Conservation (phyloP, 2,797 vertebrate species). For the Pseudomugil gertrudae region DNA sequence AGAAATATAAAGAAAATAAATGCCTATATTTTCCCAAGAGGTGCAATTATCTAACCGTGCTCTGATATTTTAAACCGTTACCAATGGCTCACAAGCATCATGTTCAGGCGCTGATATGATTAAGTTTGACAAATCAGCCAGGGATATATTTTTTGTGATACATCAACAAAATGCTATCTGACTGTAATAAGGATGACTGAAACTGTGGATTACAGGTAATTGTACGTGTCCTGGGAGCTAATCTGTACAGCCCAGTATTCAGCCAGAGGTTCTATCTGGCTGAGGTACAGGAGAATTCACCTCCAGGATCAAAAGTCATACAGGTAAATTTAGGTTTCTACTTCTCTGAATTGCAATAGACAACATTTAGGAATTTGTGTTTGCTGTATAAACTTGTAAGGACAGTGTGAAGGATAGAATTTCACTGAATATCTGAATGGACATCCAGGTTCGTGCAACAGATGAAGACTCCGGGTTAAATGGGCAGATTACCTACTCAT, state of each 20-base stretch:
- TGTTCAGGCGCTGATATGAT: constrained; percentile 28
- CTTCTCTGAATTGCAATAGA: background rate
- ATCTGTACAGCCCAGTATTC: constrained; percentile 93
- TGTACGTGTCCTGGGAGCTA: constrained; percentile 87
- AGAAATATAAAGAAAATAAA: background rate
- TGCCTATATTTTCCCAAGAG: background rate
- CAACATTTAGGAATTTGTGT: background rate
- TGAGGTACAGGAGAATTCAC: constrained; percentile 90
- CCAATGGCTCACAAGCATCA: constrained; percentile 2
- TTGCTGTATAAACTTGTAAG: background rate
- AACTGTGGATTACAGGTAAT: constrained; percentile 77
- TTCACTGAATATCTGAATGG: constrained; percentile 11
- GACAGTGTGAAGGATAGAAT: background rate
- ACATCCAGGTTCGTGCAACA: constrained; percentile 82
- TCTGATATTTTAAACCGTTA: constrained; percentile 10
- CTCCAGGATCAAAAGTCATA: constrained; percentile 86
- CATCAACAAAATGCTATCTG: constrained; percentile 26
- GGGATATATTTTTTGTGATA: constrained; percentile 17
- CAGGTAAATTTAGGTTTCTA: constrained; percentile 66
- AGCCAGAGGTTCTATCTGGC: constrained; percentile 93
- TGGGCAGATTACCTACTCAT: constrained; percentile 89
- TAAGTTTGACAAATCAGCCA: constrained; percentile 30
- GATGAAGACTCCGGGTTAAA: constrained; percentile 91
- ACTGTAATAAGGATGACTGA: constrained; percentile 17
- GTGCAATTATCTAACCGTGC: background rate